Conservation (phyloP, 2,888 invertebrate species). For the Strigamia crassipes region DNA sequence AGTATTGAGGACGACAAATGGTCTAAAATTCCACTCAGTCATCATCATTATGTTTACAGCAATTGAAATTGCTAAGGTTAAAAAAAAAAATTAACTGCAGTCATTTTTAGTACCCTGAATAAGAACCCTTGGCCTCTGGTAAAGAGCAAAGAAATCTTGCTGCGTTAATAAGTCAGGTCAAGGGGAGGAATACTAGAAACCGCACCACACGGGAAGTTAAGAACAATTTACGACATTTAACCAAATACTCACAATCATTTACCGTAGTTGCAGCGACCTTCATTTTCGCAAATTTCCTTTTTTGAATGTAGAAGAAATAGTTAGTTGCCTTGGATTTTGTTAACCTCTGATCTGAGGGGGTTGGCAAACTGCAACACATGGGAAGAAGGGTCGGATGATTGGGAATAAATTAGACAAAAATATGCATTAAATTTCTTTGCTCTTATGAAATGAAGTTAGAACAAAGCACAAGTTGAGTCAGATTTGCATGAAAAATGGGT, state of each 20-base stretch:
- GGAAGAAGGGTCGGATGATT: not conserved
- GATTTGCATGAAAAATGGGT: not conserved
- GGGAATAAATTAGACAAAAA: not conserved
- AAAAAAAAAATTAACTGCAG: not conserved
- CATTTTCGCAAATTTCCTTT: not conserved
- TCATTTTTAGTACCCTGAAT: not conserved
- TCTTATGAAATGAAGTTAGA: not conserved
- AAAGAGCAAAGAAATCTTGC: constrained; percentile 2
- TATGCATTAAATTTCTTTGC: not conserved
- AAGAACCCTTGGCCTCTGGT: not conserved
- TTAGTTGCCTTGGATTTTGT: constrained; percentile 1
- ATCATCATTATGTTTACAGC: not conserved
- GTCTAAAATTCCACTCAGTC: not conserved
- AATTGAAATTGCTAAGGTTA: not conserved
- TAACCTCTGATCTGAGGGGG: not conserved
- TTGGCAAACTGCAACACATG: not conserved
- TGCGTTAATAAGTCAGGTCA: not conserved
- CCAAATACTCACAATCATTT: not conserved
- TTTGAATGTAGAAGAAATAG: not conserved
- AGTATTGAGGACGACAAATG: not conserved
- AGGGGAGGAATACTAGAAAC: not conserved
- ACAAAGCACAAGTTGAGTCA: not conserved
- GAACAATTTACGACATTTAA: not conserved
- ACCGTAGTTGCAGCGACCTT: not conserved
- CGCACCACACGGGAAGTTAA: not conserved